Evolutionary conservation across 2,888 invertebrate species (phyloP).

Genomic region (Drosophila phalerata): DNA sequence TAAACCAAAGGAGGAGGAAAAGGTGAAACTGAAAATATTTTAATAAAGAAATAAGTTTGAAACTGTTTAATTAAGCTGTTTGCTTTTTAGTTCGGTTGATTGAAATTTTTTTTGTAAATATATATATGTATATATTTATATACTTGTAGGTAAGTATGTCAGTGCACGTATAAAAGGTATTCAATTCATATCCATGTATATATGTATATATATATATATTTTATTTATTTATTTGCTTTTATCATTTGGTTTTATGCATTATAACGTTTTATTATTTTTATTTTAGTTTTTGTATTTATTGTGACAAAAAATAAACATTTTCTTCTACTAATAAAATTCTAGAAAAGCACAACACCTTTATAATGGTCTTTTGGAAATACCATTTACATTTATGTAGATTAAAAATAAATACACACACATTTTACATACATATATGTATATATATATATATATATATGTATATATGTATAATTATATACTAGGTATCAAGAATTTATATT

Average conservation of each 20-base stretch:
- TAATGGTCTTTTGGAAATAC: constrained; percentile 84
- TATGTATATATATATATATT: constrained; percentile 64
- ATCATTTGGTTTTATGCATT: constrained; percentile 2
- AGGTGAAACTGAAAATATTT: constrained; percentile 31
- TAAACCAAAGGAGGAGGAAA: constrained; percentile 25
- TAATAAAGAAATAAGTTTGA: constrained; percentile 32
- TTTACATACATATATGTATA: constrained; percentile 62
- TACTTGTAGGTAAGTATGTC: constrained; percentile 78
- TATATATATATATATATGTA: constrained; percentile 25
- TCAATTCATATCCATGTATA: constrained; percentile 72
- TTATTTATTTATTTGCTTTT: constrained; percentile 38
- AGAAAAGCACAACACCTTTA: constrained; percentile 85
- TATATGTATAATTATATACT: constrained; percentile 50
- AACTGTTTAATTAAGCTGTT: constrained; percentile 42
- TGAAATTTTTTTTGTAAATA: constrained; percentile 67
- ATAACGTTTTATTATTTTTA: constrained; percentile 13
- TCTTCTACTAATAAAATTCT: constrained; percentile 82
- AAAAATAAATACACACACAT: constrained; percentile 75
- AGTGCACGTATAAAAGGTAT: constrained; percentile 83
- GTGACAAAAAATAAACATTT: constrained; percentile 77
- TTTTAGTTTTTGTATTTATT: constrained; percentile 50
- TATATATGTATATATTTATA: constrained; percentile 48
- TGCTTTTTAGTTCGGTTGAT: constrained; percentile 68
- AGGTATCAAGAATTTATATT: constrained; percentile 67
- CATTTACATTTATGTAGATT: constrained; percentile 77